Base-by-base conservation (phyloP, 1,140 invertebrate species). In the Aphaenogaster rudis region DNA sequence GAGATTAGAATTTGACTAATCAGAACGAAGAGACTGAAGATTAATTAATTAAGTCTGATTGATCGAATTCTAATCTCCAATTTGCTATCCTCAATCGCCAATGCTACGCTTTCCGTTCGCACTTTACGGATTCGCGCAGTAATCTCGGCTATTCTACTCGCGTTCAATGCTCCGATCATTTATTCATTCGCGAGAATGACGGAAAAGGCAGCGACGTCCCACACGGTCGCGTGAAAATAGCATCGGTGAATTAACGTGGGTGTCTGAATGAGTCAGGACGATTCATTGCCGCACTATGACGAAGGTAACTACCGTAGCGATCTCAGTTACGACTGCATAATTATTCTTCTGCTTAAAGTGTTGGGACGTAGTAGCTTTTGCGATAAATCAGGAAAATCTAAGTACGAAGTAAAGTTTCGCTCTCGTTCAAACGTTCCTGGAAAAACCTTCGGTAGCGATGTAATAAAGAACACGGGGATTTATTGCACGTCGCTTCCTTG, bases 61-160 rank as follows among this genome's bases (percentile, higher is more conserved):
- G 28, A 28, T 28, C 28, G 28, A 28, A 28, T 28, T 28, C 28
- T 28, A 28, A 28, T 28, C 28, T 28, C 28, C 28, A 28, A 28
- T 28, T 28, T 28, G 28, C 28, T 28, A 28, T 28, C 28, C 28
- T 28, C 28, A 28, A 28, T 28, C 28, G 28, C 28, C 28, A 28
- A 28, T 28, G 28, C 28, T 28, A 28, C 28, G 28, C 28, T 28
- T 28, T 28, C 28, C 28, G 0, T 28, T 28, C 28, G 28, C 28
- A 28, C 28, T 28, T 28, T 28, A 28, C 28, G 28, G 28, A 28
- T 28, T 28, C 79, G 21, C 80, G 79, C 67, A 78, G 89, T 90
- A 91, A 91, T 91, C 88, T 88, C 81, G 36, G 33, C 17, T 77
- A 91, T 94, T 94, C 89, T 92, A 87, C 87, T 79, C 78, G 52